Conservation (phyloP, 2,797 vertebrate species). For the Nothura maculosa region DNA sequence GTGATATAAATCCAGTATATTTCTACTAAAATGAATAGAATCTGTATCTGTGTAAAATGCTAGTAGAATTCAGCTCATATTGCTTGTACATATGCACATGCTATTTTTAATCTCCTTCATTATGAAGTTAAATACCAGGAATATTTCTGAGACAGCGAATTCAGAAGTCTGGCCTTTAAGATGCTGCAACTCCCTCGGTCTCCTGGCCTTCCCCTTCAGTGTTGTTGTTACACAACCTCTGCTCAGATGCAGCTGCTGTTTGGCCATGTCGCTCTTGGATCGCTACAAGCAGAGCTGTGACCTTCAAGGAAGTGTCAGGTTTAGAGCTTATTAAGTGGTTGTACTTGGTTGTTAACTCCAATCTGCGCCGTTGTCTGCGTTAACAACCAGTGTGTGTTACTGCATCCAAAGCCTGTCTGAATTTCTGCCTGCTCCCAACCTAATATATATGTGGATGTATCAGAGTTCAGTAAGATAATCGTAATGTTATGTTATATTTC, state of each 20-base stretch:
- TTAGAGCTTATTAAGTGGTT: background rate
- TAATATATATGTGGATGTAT: background rate
- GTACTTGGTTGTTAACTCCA: background rate
- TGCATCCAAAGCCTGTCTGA: background rate
- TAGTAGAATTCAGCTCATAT: background rate
- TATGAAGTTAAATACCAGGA: background rate
- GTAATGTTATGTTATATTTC: background rate
- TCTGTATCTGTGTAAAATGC: background rate
- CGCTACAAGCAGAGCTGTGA: background rate
- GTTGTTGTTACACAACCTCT: background rate
- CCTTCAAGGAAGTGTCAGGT: background rate
- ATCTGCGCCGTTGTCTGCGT: rapidly evolving
- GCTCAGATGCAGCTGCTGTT: background rate
- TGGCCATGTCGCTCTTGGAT: rapidly evolving
- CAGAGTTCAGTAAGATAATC: background rate
- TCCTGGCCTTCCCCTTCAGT: background rate
- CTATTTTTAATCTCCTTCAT: background rate
- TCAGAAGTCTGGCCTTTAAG: background rate
- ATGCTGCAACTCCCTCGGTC: background rate
- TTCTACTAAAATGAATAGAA: background rate
- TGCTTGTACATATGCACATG: background rate
- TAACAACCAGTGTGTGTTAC: background rate
- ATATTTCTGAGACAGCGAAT: background rate
- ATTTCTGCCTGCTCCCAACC: background rate
- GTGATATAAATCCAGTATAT: background rate